Evolutionary conservation across 2,113 vertebrate genomes (phyloP).

Genomic region (Sardina pilchardus): DNA sequence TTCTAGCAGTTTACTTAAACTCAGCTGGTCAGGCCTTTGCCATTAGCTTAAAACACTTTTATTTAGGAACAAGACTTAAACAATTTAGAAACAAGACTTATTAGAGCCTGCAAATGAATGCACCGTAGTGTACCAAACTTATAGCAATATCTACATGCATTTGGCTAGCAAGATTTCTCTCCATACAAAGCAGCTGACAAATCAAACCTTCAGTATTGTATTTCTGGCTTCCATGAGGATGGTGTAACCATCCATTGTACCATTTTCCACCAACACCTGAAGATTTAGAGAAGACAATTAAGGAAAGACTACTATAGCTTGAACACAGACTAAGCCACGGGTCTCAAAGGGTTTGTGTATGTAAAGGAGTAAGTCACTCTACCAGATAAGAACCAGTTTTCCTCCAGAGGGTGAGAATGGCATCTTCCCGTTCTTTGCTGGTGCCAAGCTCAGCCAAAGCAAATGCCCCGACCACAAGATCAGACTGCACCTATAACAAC

Average conservation of each 20-base stretch:
- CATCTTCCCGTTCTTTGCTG: constrained; percentile 61
- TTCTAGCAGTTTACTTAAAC: background rate
- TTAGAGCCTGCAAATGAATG: background rate
- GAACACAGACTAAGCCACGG: background rate
- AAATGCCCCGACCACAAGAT: constrained; percentile 80
- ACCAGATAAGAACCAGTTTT: constrained; percentile 84
- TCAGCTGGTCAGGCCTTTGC: background rate
- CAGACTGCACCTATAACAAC: constrained; percentile 78
- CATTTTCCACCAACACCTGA: constrained; percentile 86
- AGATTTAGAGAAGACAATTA: background rate
- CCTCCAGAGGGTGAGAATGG: constrained; percentile 79
- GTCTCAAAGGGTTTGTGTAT: background rate
- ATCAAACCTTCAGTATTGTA: constrained; percentile 70
- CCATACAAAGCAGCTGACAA: background rate
- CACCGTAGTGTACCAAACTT: background rate
- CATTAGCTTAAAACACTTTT: background rate
- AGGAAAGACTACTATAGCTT: too few species aligned
- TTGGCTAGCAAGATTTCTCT: background rate
- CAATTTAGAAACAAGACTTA: background rate
- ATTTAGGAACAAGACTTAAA: too few species aligned
- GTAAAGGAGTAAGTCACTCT: constrained; percentile 38
- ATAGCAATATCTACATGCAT: background rate
- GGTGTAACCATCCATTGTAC: constrained; percentile 83
- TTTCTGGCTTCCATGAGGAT: constrained; percentile 87
- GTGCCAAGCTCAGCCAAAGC: constrained; percentile 79